Evolutionary conservation across 2,113 vertebrate species (phyloP).

Genomic region (Poeciliopsis turrubarensis): DNA sequence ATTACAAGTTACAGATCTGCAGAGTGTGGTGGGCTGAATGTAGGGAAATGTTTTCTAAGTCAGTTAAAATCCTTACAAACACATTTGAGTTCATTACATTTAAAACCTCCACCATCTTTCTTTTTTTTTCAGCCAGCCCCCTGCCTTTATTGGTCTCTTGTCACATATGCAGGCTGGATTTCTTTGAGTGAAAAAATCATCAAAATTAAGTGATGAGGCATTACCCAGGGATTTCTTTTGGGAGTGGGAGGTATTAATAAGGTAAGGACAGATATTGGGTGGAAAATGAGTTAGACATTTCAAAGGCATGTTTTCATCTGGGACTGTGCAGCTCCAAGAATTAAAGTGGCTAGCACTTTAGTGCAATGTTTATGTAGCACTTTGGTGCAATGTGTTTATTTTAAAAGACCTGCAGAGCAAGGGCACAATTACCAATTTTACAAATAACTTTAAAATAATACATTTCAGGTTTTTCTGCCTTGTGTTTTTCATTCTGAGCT

Average conservation of each 20-base stretch:
- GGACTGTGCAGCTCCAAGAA: not conserved
- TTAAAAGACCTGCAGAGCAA: too few relatives aligned
- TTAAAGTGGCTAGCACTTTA: not conserved
- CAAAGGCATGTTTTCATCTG: not conserved
- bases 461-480: too few relatives aligned
- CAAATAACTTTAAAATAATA: too few relatives aligned
- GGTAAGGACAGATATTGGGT: conserved; percentile 9
- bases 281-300: not conserved
- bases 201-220: not conserved
- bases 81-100: conserved; percentile 67
- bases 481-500: too few relatives aligned
- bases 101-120: conserved; percentile 56
- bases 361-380: too few relatives aligned
- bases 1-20: conserved; percentile 63
- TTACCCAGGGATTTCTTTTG: conserved; percentile 8
- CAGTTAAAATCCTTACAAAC: conserved; percentile 68
- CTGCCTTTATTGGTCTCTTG: conserved; percentile 49
- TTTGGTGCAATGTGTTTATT: too few relatives aligned
- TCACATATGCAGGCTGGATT: conserved; percentile 35
- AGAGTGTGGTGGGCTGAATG: conserved; percentile 56
- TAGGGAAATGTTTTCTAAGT: conserved; percentile 61
- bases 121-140: conserved; percentile 3
- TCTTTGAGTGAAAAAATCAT: conserved; percentile 27
- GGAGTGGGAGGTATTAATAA: conserved; percentile 13
- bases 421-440: too few relatives aligned